phyloP scores from a whole-genome alignment of 1,140 invertebrate genomes.

The Bombus cullumanus region DNA sequence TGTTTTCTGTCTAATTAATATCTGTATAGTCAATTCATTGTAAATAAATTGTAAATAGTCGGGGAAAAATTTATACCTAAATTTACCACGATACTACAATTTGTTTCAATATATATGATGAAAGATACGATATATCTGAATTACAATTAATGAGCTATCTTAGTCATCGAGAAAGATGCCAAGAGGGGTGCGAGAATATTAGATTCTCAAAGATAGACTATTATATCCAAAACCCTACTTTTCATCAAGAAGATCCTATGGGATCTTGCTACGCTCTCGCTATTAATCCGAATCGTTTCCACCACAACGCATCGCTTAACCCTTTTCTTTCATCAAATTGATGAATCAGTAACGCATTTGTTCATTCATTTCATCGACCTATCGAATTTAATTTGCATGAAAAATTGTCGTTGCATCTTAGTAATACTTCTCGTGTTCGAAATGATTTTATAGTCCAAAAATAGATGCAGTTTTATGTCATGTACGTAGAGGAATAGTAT shows the following conservation, averaged over 20 bases:
- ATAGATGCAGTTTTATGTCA: background rate
- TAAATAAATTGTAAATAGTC: too few relatives aligned
- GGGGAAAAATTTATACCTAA: too few relatives aligned
- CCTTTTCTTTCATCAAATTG: slow-evolving; percentile 31
- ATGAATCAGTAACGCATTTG: slow-evolving; percentile 36
- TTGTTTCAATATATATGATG: background rate
- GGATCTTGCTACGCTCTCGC: slow-evolving; percentile 24
- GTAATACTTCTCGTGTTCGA: background rate
- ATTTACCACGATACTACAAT: too few relatives aligned
- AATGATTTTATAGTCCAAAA: background rate
- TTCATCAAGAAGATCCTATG: slow-evolving; percentile 43
- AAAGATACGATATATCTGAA: too few relatives aligned
- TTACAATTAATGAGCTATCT: background rate
- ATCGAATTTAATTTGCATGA: background rate
- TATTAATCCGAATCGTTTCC: slow-evolving; percentile 73
- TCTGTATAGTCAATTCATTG: too few relatives aligned
- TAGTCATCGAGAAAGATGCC: background rate
- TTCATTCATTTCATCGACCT: too few relatives aligned
- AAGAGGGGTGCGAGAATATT: background rate
- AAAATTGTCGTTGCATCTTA: background rate
- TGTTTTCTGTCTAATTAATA: too few relatives aligned
- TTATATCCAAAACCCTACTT: slow-evolving; percentile 23
- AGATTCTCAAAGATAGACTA: background rate
- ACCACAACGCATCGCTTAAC: slow-evolving; percentile 55
- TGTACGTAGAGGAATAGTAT: too few relatives aligned